These are phyloP conservation scores for Lacerta viridis DNA, from an alignment of 2,797 vertebrate species.

Conservation along the genomic window DNA sequence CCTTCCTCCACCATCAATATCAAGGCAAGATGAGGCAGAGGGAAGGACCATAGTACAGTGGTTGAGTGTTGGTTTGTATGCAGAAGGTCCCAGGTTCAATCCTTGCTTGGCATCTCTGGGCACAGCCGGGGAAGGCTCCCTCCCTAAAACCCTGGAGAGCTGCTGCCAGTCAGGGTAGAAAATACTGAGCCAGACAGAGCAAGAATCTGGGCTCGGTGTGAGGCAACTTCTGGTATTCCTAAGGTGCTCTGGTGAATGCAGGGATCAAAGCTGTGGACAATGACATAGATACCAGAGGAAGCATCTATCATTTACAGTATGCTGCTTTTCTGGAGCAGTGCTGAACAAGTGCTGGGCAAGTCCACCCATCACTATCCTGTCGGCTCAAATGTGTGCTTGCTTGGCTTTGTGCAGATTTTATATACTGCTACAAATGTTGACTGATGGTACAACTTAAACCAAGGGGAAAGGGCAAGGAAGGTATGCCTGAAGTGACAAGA, in stretches of 20 bases:
- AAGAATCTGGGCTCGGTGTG: too few species aligned
- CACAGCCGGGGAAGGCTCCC: too few species aligned
- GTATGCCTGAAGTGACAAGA: too few species aligned
- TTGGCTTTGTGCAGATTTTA: neutral
- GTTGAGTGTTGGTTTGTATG: too few species aligned
- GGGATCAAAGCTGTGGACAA: neutral
- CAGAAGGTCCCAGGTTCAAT: too few species aligned
- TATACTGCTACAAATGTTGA: neutral
- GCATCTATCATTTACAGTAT: neutral
- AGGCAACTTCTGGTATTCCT: too few species aligned
- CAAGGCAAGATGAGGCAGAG: neutral
- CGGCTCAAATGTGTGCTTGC: neutral
- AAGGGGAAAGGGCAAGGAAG: neutral
- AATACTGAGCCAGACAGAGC: too few species aligned
- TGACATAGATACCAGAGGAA: neutral
- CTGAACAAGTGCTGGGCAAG: neutral
- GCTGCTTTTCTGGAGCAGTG: neutral
- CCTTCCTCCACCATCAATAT: neutral
- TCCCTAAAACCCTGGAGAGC: too few species aligned
- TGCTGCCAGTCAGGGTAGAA: too few species aligned
- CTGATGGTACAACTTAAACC: neutral
- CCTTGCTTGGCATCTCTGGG: too few species aligned
- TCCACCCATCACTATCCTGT: too few species aligned
- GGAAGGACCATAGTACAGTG: too few species aligned
- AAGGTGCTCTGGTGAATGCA: neutral